Percentiles rank a stretch among this genome's conserved stretches.
phyloP scores from a whole-genome alignment of 1,140 invertebrate species.

The Cotesia typhae region DNA sequence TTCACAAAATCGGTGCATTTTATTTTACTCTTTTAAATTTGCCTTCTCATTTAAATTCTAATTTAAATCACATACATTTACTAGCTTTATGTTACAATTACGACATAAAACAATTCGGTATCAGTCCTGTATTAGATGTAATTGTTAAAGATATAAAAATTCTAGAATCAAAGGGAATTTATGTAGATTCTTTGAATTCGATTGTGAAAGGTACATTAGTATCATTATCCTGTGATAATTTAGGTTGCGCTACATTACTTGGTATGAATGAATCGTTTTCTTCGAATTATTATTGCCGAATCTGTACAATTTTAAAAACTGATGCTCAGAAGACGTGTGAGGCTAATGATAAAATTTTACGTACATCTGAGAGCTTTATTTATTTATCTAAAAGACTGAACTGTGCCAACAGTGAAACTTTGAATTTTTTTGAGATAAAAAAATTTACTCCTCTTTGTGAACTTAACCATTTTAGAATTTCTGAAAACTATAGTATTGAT shows the following conservation, averaged over 20 bases:
- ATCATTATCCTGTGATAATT: slow-evolving; percentile 41
- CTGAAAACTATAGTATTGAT: too few species aligned
- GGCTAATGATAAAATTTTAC: slow-evolving; percentile 31
- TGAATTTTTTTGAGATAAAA: background rate
- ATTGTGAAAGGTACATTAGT: slow-evolving; percentile 36
- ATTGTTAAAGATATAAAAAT: slow-evolving; percentile 41
- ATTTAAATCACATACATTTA: slow-evolving; percentile 42
- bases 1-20: slow-evolving; percentile 40
- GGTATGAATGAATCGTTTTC: slow-evolving; percentile 36
- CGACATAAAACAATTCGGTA: slow-evolving; percentile 37
- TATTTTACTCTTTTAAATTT: slow-evolving; percentile 26
- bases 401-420: slow-evolving; percentile 19
- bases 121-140: slow-evolving; percentile 39
- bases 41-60: slow-evolving; percentile 38
- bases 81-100: slow-evolving; percentile 37
- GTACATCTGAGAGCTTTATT: slow-evolving; percentile 17
- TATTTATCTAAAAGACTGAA: background rate
- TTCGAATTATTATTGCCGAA: slow-evolving; percentile 38
- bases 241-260: slow-evolving; percentile 35
- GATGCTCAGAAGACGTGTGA: slow-evolving; percentile 27
- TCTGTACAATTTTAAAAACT: slow-evolving; percentile 36
- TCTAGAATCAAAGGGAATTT: slow-evolving; percentile 36
- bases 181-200: slow-evolving; percentile 24
- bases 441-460: too few species aligned
- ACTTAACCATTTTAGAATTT: too few species aligned